phyloP scores from a whole-genome alignment of 2,888 invertebrate genomes.

The Drosophila histrio region DNA sequence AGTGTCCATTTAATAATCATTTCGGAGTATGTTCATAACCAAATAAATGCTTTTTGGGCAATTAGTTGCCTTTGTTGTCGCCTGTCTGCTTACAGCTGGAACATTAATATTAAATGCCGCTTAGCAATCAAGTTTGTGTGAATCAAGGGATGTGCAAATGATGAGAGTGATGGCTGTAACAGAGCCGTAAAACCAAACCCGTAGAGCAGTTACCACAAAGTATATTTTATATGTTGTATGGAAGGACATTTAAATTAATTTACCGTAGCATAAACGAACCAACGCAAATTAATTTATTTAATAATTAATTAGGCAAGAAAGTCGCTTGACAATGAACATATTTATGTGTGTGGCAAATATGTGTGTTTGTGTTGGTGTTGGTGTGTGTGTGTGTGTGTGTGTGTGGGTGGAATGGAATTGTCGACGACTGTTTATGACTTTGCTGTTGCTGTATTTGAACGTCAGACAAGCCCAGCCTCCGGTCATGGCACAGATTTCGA shows the following conservation, averaged over 20 bases:
- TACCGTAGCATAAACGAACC: conserved; percentile 61
- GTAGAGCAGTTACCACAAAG: conserved; percentile 35
- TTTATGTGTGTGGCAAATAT: conserved; percentile 53
- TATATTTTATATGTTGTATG: conserved; percentile 42
- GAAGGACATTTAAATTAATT: conserved; percentile 77
- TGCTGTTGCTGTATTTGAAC: conserved; percentile 4
- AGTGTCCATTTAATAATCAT: conserved; percentile 56
- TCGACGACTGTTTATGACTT: conserved; percentile 11
- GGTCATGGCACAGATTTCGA: conserved; percentile 59
- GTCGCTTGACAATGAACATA: conserved; percentile 68
- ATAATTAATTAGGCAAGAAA: conserved; percentile 79
- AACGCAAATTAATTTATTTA: conserved; percentile 76
- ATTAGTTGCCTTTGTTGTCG: conserved; percentile 62
- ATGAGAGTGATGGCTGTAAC: conserved; percentile 22
- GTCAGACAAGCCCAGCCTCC: conserved; percentile 12
- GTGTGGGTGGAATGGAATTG: conserved; percentile 14
- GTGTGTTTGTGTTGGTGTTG: neutral
- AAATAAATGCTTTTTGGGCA: conserved; percentile 47
- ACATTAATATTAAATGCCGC: conserved; percentile 66
- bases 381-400: conserved; percentile 6
- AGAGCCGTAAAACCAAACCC: conserved; percentile 21
- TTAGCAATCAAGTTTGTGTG: conserved; percentile 29
- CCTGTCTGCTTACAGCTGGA: conserved; percentile 44
- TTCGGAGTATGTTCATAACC: neutral
- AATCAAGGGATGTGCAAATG: neutral